Conservation (phyloP, 1,140 invertebrate species). For the Aphidius ervi region DNA sequence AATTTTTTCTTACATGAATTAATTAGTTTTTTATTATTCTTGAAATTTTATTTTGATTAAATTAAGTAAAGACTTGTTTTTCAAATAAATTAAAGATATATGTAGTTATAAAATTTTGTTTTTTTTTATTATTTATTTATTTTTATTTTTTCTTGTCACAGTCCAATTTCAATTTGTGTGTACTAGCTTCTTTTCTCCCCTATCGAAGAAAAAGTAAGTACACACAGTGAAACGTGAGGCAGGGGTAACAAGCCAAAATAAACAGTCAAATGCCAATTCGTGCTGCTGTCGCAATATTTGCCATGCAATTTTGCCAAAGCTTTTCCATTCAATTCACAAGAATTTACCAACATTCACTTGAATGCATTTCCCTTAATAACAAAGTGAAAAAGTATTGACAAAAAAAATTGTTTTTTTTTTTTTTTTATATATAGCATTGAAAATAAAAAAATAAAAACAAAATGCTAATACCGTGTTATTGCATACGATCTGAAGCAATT, state of each 20-base stretch:
- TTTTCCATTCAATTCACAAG: slow-evolving; percentile 14
- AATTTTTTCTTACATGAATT: too few species aligned
- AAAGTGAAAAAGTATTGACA: slow-evolving; percentile 11
- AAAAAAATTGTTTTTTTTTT: background rate
- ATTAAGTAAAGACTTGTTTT: too few species aligned
- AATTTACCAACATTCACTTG: background rate
- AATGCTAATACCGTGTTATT: slow-evolving; percentile 34
- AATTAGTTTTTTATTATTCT: too few species aligned
- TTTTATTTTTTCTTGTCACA: background rate
- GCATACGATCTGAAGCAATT: slow-evolving; percentile 35
- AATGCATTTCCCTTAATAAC: slow-evolving; percentile 6
- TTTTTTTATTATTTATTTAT: too few species aligned
- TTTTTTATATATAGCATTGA: too few species aligned
- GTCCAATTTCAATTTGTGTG: slow-evolving; percentile 13
- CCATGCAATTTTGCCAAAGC: slow-evolving; percentile 19
- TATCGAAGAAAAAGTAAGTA: background rate
- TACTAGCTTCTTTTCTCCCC: background rate
- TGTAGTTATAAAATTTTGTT: too few species aligned
- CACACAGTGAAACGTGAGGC: background rate
- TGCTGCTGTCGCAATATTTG: slow-evolving; percentile 26
- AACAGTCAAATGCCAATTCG: slow-evolving; percentile 24
- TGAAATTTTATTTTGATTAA: too few species aligned
- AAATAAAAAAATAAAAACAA: slow-evolving; percentile 1
- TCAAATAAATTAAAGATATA: too few species aligned
- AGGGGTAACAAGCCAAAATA: slow-evolving; percentile 21